Base-by-base conservation (phyloP, 2,888 invertebrate genomes). In the Thyatira batis region DNA sequence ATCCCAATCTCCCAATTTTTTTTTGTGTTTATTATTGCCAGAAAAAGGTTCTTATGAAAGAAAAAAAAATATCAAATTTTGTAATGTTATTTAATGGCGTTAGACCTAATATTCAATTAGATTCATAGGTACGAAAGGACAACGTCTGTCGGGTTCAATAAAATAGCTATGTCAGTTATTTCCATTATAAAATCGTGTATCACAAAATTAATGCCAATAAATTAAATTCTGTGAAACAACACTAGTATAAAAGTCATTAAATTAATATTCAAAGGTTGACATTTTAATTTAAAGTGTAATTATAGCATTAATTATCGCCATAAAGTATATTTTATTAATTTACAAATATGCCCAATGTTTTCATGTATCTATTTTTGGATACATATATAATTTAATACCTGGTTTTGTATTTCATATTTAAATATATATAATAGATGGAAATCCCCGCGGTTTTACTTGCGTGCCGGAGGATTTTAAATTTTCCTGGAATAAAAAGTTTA, bases 241-340 rank as follows among this genome's bases (percentile, higher is more conserved):
- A 63, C 57, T 57, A 60, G 60, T 65, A 50, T 57, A 51, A 49
- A 46, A 44, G 51, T 11, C 58, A 50, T 48, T 57, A 1, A 23
- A 65, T 60, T 58, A 61, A 60, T 58, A 61, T 44, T 59, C 55
- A 67, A 73, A 71, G 68, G 65, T 71, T 69, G 69, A 69, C 59
- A 62, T 64, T 72, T 67, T 65, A 69, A 71, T 74, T 72, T 71
- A 55, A 68, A 70, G 66, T 64, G 61, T 62, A 65, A 69, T 69
- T 65, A 66, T 10, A 25, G 49, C 30, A 28, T 50, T 17, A 8
- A 17, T n/a, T 17, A 8, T 1, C 13, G 17, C 39, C 8, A 39
- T 17, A 39, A 13, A 17, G 3, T 30, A 1, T 30, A 11, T 30
- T 30, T 10, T 30, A 30, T 30, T n/a, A n/a, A n/a, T n/a, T n/a